phyloP scores from a whole-genome alignment of 2,797 vertebrate species.

The Sebastolobus alascanus region DNA sequence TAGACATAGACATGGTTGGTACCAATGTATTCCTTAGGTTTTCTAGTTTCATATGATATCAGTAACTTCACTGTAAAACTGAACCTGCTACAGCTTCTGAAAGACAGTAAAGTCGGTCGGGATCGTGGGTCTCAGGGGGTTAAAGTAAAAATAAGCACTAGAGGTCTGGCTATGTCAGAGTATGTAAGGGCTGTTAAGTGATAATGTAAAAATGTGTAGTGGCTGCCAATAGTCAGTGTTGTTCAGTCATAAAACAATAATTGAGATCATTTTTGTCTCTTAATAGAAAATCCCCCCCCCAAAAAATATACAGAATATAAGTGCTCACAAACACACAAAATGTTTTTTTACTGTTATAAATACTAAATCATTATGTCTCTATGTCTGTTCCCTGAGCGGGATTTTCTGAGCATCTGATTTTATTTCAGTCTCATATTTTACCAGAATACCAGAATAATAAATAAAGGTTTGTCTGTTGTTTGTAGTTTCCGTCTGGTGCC shows the following conservation, averaged over 20 bases:
- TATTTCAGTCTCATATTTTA: not conserved
- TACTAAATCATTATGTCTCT: not conserved
- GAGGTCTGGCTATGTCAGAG: not conserved
- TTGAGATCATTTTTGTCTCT: not conserved
- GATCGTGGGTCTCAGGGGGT: not conserved
- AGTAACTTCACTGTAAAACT: not conserved
- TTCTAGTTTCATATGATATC: not conserved
- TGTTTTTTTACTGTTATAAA: not conserved
- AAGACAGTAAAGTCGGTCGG: not conserved
- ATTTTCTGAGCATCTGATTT: not conserved
- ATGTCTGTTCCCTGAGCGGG: not conserved
- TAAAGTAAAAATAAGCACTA: not conserved
- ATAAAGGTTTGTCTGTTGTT: not conserved
- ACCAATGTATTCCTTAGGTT: not conserved
- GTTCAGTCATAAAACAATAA: not conserved
- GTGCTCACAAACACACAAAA: not conserved
- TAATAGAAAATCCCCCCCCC: too few species aligned
- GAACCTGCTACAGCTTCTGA: not conserved
- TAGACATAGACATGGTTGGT: not conserved
- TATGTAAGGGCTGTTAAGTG: not conserved
- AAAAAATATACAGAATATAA: too few species aligned
- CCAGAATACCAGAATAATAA: not conserved
- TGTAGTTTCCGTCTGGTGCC: constrained; percentile 96
- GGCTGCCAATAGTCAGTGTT: not conserved
- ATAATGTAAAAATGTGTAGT: not conserved